phyloP scores from a whole-genome alignment of 2,113 vertebrate genomes.

The Melanerpes formicivorus region DNA sequence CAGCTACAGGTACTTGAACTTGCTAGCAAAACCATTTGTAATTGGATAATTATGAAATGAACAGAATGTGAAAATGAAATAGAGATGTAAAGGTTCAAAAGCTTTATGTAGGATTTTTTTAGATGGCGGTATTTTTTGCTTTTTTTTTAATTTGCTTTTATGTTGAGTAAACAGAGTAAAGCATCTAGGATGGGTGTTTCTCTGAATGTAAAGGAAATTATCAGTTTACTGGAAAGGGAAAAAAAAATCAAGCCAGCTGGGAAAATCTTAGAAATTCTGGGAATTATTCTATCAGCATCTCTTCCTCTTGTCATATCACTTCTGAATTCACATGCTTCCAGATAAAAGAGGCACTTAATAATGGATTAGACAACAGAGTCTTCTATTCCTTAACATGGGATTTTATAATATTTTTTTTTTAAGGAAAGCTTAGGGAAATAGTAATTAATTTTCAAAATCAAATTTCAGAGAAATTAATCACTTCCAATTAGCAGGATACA shows the following conservation, averaged over 20 bases:
- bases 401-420: not conserved
- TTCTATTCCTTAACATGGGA: not conserved
- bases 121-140: accelerated
- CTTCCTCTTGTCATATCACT: not conserved
- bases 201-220: not conserved
- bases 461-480: not conserved
- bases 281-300: not conserved
- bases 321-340: not conserved
- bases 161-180: not conserved
- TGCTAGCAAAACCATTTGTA: not conserved
- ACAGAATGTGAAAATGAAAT: accelerated
- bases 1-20: not conserved
- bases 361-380: not conserved
- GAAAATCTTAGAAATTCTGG: not conserved
- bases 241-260: not conserved
- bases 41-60: not conserved
- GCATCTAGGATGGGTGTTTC: not conserved
- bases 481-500: not conserved
- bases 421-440: not conserved
- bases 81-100: not conserved
- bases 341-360: not conserved
- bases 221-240: not conserved
- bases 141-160: not conserved
- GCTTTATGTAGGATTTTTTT: not conserved
- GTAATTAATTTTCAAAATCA: not conserved